Base-by-base conservation (phyloP, 2,797 vertebrate species). In the Sebastes taczanowskii region DNA sequence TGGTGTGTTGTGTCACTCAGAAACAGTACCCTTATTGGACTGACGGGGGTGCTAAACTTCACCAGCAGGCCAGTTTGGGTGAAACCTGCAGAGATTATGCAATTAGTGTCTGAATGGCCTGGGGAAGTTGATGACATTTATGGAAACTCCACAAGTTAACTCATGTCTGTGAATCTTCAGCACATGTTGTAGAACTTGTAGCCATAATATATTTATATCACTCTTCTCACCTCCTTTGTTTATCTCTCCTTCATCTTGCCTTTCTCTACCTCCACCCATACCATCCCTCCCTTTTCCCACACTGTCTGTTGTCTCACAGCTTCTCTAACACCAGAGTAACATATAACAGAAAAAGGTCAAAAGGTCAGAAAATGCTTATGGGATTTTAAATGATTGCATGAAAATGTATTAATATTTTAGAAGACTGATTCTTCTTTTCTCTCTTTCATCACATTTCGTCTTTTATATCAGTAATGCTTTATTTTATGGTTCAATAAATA, bases 21-120 rank as follows among this genome's bases (percentile, higher is more conserved):
- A 55, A 29, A 46, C 67, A 75, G 23, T 75, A 27, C 81, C 25
- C 4, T 0, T 4, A 42, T 13, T 27, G 64, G 29, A 0, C 77
- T 85, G 30, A 30, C 16, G 71, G 46, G 60, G 84, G 64, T 13
- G 75, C 77, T 84, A 74, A 29, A 83, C 34, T 68, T 49, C 14
- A 59, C 13, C 20, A 20, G 4, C 30, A 42, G 38, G 35, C n/a
- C 0, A 0, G 18, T 60, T 52, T 9, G 56, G 2, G 4, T 32
- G 38, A 82, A 71, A 64, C 75, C 13, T 62, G 59, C 38, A 29
- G 22, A 23, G 8, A 66, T 30, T 11, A 70, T 56, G 16, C 53
- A 10, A 60, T n/a, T 18, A 18, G 11, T 22, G 25, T 27, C 4
- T 49, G 25, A 20, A 2, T 7, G 32, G 6, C 34, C 23, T 10